These are phyloP conservation scores for Tragelaphus imberbis DNA, from an alignment of 2,113 vertebrate species.

Conservation along the genomic window DNA sequence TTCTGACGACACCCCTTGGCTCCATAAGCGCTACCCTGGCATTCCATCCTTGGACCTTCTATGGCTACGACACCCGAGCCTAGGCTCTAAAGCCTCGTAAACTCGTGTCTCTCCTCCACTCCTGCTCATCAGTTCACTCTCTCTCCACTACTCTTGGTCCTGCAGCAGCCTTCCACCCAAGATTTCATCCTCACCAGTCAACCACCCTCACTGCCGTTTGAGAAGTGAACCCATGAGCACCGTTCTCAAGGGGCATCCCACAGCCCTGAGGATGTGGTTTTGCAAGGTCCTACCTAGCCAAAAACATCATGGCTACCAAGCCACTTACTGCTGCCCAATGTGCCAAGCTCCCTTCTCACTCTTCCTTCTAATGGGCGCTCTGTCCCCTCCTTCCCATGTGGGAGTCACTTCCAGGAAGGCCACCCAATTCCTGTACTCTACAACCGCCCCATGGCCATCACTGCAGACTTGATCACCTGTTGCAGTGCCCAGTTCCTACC, in stretches of 20 bases:
- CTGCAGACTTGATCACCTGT: background rate
- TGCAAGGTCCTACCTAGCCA: background rate
- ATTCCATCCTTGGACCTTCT: background rate
- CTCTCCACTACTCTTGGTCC: background rate
- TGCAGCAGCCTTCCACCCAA: background rate
- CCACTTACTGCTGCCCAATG: background rate
- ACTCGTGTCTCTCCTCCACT: background rate
- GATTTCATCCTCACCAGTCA: background rate
- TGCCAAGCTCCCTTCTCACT: background rate
- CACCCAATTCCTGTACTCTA: background rate
- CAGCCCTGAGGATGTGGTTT: background rate
- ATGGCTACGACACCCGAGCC: background rate
- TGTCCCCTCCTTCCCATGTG: background rate
- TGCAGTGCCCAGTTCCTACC: background rate
- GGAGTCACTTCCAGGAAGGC: background rate
- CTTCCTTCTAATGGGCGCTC: background rate
- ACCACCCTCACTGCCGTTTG: background rate
- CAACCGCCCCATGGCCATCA: background rate
- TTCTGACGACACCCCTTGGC: background rate
- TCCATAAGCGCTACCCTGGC: background rate
- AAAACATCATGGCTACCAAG: background rate
- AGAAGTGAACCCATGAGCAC: background rate
- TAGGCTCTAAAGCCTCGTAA: background rate
- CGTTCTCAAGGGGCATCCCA: background rate
- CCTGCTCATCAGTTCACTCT: background rate